These are phyloP conservation scores for Tipula vernalis DNA, from an alignment of 2,888 invertebrate species.

Conservation along the genomic window DNA sequence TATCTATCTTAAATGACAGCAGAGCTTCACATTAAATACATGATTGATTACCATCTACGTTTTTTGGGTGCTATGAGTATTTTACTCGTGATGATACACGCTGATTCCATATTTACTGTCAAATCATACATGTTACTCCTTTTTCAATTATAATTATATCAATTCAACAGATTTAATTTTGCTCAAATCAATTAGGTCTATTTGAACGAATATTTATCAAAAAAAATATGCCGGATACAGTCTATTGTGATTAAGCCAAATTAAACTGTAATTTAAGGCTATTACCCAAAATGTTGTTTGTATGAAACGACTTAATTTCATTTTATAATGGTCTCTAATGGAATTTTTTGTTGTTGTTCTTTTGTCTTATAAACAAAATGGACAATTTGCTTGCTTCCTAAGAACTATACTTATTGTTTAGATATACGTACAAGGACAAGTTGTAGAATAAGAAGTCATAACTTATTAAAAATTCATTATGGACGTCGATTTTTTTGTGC, in stretches of 20 bases:
- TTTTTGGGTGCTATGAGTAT: background rate
- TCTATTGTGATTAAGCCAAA: background rate
- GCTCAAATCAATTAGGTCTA: background rate
- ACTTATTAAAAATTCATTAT: background rate
- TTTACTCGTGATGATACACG: background rate
- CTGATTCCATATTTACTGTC: background rate
- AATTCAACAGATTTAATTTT: background rate
- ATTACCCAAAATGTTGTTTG: background rate
- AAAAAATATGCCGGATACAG: background rate
- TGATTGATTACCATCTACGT: background rate
- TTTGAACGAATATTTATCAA: background rate
- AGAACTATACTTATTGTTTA: background rate
- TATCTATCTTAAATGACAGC: background rate
- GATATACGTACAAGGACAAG: background rate
- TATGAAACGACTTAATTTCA: background rate
- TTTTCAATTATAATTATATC: background rate
- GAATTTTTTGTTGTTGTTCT: background rate
- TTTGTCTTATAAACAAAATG: background rate
- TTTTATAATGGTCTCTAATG: background rate
- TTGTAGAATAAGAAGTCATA: background rate
- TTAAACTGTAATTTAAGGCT: background rate
- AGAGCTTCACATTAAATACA: background rate
- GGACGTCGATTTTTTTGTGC: background rate
- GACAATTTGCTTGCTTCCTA: background rate
- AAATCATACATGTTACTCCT: background rate